Evolutionary conservation across 2,888 invertebrate species (phyloP), one percentile per base, ranked within the genome.

Genomic region (Antheraea assamensis): DNA sequence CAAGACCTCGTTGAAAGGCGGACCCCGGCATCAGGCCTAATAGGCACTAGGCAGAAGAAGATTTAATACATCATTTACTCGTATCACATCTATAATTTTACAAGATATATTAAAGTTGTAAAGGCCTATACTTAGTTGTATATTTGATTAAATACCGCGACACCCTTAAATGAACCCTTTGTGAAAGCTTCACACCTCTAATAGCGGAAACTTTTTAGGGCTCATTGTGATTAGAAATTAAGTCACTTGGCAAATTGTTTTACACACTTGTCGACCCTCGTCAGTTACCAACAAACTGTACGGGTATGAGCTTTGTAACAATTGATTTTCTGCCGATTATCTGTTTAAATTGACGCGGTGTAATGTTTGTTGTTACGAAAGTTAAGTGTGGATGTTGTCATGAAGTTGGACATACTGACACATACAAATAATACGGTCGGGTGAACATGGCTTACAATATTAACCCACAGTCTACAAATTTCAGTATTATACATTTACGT

Each of bases 211-310:
- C 68, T 75, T 75, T 78, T 75, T 74, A 77, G 72, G 72, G 78
- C 78, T 79, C 78, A 78, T 83, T 81, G 81, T 79, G 74, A 79
- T 78, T 80, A 78, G 78, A 85, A 87, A 88, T 88, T 85, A 87
- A 86, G 86, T 87, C 84, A 83, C 84, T 86, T 84, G 85, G 86
- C 83, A 89, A 90, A 91, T 91, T 90, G 88, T 88, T 90, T 88
- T 83, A 89, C 88, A 88, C 86, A 88, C 86, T 87, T 88, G 88
- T 85, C 87, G 83, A 90, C 90, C 90, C 89, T 88, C 82, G 86
- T 90, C 85, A 86, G 77, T 71, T 74, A 74, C 76, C 77, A 80
- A 80, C 80, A 83, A 82, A 83, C 85, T 85, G 84, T 82, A 82
- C 82, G 82, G 42, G 83, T 86, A 85, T 83, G 81, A 85, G 82